Evolutionary conservation across 2,888 invertebrate species (phyloP), one percentile per base, ranked within the genome.

Genomic region (Neuroscelio doddi): DNA sequence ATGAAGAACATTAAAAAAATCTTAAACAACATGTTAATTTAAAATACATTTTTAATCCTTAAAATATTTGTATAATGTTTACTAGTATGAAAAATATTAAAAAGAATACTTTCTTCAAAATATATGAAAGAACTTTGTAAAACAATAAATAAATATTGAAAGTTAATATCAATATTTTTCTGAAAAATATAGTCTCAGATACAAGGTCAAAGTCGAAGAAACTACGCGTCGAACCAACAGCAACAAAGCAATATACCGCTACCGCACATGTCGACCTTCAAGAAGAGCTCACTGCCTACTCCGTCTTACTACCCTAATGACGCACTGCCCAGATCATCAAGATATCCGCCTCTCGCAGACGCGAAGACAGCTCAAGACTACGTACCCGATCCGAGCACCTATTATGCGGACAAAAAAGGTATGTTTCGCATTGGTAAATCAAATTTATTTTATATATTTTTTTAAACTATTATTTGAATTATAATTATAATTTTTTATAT

Each of bases 251-350:
- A 69, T 39, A 65, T 73, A 36, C 73, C 79, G 52, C 63, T 81
- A 69, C 82, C 82, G 14, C 80, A 82, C 59, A 79, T 82, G 73
- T 79, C 80, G 24, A 78, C 78, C 17, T 83, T 83, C 29, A 83
- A 81, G 64, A 82, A 80, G 68, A 76, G 67, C 61, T 74, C 77
- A 70, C 72, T 81, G 71, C 53, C 47, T 68, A 15, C 67, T n/a
- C 69, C 74, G 10, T 68, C 72, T 17, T 73, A 74, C n/a, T 74
- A 78, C 15, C 65, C 69, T 1, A 73, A 61, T 42, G 61, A 59
- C 29, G 67, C 73, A 36, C 46, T 71, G 44, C 64, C 72, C 21
- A 70, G 71, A 8, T 51, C 75, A 3, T 56, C 73, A 21, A 70
- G 76, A 46, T 76, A 78, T 30, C 70, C 75, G 9, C 51, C 70